These are phyloP conservation scores for Plusia festucae DNA, from an alignment of 2,888 invertebrate species.

Conservation along the genomic window DNA sequence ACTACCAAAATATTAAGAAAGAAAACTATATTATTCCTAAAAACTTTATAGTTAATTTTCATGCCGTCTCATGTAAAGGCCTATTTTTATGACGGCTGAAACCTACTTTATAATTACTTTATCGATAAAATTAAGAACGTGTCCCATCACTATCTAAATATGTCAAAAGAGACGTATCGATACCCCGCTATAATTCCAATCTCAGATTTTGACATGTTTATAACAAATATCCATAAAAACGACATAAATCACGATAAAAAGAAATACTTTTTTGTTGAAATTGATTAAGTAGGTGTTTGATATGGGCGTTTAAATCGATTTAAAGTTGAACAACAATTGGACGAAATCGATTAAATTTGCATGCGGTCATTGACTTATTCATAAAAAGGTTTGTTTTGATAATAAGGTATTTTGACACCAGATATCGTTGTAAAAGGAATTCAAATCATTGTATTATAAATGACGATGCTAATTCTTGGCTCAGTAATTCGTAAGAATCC, in stretches of 20 bases:
- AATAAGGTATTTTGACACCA: neutral
- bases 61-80: no score
- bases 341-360: slow-evolving; percentile 25
- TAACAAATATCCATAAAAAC: slow-evolving; percentile 16
- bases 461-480: neutral
- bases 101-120: neutral
- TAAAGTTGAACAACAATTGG: slow-evolving; percentile 25
- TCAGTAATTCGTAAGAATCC: neutral
- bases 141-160: neutral
- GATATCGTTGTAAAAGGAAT: no score
- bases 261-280: slow-evolving; percentile 8
- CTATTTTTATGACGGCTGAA: no score
- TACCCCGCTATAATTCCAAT: neutral
- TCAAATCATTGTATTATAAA: neutral
- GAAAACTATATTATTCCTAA: no score
- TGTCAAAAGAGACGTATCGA: neutral
- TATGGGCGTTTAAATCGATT: slow-evolving; percentile 46
- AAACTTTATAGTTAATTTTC: no score
- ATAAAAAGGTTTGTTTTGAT: neutral
- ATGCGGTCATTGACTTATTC: slow-evolving; percentile 42
- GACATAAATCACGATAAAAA: slow-evolving; percentile 17
- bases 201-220: neutral
- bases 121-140: neutral
- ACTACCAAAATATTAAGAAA: no score
- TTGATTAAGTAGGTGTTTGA: slow-evolving; percentile 20